Conservation (phyloP, 2,888 invertebrate genomes). For the Leuctra nigra region DNA sequence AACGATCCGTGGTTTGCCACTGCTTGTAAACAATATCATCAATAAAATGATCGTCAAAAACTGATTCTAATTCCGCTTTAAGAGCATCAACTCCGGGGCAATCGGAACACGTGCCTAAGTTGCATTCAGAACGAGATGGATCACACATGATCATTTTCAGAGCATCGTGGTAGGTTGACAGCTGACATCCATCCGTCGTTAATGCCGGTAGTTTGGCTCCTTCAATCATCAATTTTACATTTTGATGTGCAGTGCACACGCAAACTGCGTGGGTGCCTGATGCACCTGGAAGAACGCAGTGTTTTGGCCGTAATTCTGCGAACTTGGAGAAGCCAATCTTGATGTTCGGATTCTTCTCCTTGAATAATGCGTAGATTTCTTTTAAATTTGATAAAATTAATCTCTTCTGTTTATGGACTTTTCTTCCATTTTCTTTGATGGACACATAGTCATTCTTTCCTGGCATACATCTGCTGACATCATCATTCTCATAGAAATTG, state of each 20-base stretch:
- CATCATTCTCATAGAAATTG: background rate
- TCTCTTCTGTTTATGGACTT: constrained; percentile 7
- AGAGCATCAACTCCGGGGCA: background rate
- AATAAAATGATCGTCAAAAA: background rate
- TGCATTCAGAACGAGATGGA: background rate
- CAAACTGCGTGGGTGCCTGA: background rate
- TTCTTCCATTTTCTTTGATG: background rate
- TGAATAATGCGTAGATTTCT: constrained; percentile 13
- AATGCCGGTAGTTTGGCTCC: background rate
- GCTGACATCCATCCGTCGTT: background rate
- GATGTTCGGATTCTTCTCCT: constrained; percentile 2
- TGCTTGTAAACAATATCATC: background rate
- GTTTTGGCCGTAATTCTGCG: constrained; percentile 19
- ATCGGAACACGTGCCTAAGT: background rate
- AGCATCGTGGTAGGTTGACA: background rate
- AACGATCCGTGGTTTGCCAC: constrained; percentile 2
- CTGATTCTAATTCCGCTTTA: background rate
- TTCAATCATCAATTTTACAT: background rate
- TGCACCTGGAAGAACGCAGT: constrained; percentile 17
- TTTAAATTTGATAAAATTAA: constrained; percentile 4
- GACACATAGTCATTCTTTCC: background rate
- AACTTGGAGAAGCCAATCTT: constrained; percentile 22
- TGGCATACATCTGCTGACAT: background rate
- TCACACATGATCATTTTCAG: background rate
- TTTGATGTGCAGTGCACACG: background rate